These are phyloP conservation scores for Cheilosia urbana DNA, from an alignment of 2,888 invertebrate genomes.

Conservation along the genomic window DNA sequence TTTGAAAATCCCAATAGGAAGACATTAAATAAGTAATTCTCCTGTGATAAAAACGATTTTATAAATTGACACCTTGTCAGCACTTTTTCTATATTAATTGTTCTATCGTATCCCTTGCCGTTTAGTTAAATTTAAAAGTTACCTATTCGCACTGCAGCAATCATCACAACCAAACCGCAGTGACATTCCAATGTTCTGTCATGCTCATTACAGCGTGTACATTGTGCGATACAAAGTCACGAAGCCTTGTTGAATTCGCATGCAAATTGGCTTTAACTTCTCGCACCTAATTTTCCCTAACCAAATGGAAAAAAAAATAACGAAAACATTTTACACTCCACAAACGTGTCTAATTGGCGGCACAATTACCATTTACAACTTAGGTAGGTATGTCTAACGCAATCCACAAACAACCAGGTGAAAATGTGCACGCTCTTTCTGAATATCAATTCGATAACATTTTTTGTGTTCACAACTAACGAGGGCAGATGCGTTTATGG, in stretches of 20 bases:
- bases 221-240: conserved; percentile 42
- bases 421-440: conserved; percentile 35
- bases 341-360: conserved; percentile 64
- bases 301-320: not conserved
- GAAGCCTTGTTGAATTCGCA: conserved; percentile 40
- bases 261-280: conserved; percentile 45
- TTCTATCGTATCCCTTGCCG: not conserved
- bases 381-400: conserved; percentile 28
- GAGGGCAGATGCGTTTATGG: conserved; percentile 32
- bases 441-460: conserved; percentile 44
- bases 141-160: not conserved
- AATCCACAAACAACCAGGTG: conserved; percentile 24
- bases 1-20: no score
- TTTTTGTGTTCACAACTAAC: conserved; percentile 17
- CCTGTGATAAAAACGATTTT: no score
- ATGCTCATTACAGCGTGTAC: conserved; percentile 11
- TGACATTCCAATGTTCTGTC: not conserved
- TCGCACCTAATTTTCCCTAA: conserved; percentile 33
- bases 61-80: no score
- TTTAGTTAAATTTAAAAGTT: not conserved
- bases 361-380: conserved; percentile 60
- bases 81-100: no score
- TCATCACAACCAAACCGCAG: not conserved
- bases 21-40: no score
- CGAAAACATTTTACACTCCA: conserved; percentile 54